Evolutionary conservation across 2,888 invertebrate genomes (phyloP).

Genomic region (Euzophera pinguis): DNA sequence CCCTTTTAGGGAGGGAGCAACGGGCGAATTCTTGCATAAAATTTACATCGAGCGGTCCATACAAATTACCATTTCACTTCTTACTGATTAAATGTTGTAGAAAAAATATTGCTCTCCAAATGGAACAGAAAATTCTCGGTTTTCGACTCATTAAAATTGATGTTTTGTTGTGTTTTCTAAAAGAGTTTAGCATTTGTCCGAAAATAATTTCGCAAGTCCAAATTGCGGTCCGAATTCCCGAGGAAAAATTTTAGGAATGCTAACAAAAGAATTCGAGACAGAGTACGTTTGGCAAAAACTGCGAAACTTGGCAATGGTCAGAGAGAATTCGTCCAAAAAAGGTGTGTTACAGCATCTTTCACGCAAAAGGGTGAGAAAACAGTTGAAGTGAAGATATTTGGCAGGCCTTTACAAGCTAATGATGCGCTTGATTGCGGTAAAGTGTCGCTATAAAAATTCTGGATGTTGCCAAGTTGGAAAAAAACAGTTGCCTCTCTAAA

Average conservation of each 20-base stretch:
- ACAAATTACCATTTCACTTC: constrained; percentile 79
- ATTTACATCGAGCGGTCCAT: constrained; percentile 79
- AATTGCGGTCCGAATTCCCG: not conserved
- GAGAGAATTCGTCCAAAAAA: constrained; percentile 55
- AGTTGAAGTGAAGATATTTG: constrained; percentile 71
- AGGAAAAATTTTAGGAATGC: constrained; percentile 22
- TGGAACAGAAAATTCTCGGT: constrained; percentile 75
- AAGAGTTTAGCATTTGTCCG: constrained; percentile 41
- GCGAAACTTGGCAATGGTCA: constrained; percentile 55
- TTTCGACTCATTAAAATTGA: constrained; percentile 77
- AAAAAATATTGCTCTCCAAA: constrained; percentile 78
- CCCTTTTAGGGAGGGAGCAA: constrained; percentile 68
- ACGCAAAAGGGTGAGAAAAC: constrained; percentile 69
- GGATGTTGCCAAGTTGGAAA: constrained; percentile 74
- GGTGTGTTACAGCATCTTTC: constrained; percentile 63
- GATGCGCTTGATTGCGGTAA: constrained; percentile 78
- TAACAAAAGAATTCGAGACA: constrained; percentile 26
- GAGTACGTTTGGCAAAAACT: constrained; percentile 31
- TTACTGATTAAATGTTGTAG: constrained; percentile 80
- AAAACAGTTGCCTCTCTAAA: constrained; percentile 69
- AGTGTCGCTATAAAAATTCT: constrained; percentile 76
- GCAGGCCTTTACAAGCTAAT: constrained; percentile 76
- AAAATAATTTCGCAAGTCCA: not conserved
- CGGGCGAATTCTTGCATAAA: constrained; percentile 78
- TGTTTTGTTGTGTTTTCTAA: constrained; percentile 60